Evolutionary conservation across 2,113 vertebrate species (phyloP).

Genomic region (Oreochromis niloticus): DNA sequence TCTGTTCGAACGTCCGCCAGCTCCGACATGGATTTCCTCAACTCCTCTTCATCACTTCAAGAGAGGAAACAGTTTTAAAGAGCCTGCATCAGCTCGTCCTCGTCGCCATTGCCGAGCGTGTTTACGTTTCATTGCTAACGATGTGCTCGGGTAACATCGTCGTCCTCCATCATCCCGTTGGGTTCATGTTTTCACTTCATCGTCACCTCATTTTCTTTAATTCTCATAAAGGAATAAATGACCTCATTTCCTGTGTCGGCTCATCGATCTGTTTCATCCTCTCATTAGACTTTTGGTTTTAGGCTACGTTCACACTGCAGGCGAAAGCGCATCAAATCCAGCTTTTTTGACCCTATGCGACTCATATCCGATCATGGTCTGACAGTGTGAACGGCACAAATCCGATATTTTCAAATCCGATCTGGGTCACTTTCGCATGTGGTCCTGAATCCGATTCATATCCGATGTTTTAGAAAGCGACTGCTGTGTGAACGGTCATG

Average conservation of each 20-base stretch:
- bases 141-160: not conserved
- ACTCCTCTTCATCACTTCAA: slow-evolving; percentile 89
- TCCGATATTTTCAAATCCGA: too few relatives aligned
- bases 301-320: too few relatives aligned
- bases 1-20: slow-evolving; percentile 77
- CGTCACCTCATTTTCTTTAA: not conserved
- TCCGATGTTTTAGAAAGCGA: too few relatives aligned
- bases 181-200: fast-evolving
- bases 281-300: not conserved
- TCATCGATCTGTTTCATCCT: not conserved
- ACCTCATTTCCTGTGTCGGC: not conserved
- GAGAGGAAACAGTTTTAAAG: not conserved
- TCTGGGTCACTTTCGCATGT: too few relatives aligned
- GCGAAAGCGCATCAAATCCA: too few relatives aligned
- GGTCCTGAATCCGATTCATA: too few relatives aligned
- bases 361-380: too few relatives aligned
- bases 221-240: not conserved
- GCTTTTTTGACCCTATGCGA: too few relatives aligned
- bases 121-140: not conserved
- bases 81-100: not conserved
- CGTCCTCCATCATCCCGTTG: not conserved
- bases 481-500: too few relatives aligned
- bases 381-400: too few relatives aligned
- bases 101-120: fast-evolving
- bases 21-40: slow-evolving; percentile 87